Evolutionary conservation across 2,888 invertebrate genomes (phyloP).

Genomic region (Entomobrya multifasciata): DNA sequence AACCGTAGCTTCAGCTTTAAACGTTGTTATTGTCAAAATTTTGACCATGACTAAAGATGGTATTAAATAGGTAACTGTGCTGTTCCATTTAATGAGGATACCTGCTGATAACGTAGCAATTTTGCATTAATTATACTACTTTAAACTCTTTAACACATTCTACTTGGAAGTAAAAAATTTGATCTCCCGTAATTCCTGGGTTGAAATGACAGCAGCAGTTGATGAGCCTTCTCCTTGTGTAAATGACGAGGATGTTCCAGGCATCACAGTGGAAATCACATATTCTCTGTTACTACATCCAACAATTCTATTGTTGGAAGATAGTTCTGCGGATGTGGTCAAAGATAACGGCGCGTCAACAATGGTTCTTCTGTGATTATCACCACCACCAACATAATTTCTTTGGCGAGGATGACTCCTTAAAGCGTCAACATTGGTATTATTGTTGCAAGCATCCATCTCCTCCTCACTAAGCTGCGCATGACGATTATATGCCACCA

Average conservation of each 20-base stretch:
- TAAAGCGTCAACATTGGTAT: background rate
- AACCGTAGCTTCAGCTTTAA: too few species aligned
- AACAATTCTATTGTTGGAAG: too few species aligned
- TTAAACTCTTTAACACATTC: background rate
- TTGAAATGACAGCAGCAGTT: background rate
- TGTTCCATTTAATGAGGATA: too few species aligned
- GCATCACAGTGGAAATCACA: conserved; percentile 14
- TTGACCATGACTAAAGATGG: too few species aligned
- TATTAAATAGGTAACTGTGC: too few species aligned
- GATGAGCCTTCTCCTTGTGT: background rate
- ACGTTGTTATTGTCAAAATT: too few species aligned
- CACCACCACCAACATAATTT: background rate
- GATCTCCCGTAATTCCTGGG: background rate
- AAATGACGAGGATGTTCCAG: background rate
- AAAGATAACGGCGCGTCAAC: too few species aligned
- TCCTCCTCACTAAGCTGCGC: conserved; percentile 14
- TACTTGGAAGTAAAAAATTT: background rate
- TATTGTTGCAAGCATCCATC: conserved; percentile 56
- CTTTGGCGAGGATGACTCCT: background rate
- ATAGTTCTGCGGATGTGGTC: too few species aligned
- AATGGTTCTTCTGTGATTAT: too few species aligned
- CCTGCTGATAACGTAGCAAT: too few species aligned
- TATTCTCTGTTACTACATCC: background rate
- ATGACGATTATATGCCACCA: conserved; percentile 28
- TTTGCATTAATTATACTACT: too few species aligned